Base-by-base conservation (phyloP, 2,888 invertebrate genomes). In the Drosophila suboccidentalis region DNA sequence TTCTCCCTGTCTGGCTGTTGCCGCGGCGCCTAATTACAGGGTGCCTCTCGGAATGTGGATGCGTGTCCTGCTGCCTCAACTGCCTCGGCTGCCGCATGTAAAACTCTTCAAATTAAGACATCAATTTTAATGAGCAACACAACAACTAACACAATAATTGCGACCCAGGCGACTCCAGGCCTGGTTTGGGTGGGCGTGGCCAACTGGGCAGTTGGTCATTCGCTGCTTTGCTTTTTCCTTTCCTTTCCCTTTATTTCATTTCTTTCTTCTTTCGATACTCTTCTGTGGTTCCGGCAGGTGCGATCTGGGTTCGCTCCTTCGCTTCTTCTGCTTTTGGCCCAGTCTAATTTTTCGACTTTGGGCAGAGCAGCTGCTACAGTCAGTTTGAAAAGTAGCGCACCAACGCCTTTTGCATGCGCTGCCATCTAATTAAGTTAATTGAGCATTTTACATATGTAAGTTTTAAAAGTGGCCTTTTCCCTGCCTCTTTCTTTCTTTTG, bases 11-110 rank as follows among this genome's bases (percentile, higher is more conserved):
- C 26, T 41, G 46, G 17, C 17, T 47, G 69, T 58, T 46, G 73
- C 65, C 50, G 84, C 85, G 85, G 82, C 80, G 86, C 86, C 86
- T 88, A 86, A 86, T 86, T 86, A 88, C 86, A 86, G 86, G 82
- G 83, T 86, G 83, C 65, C 70, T 71, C 61, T 62, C 39, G 53
- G 44, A 46, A 22, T 69, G 53, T 65, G 59, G 62, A 65, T 72
- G 69, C 53, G 70, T 68, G 78, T 80, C 73, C 80, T 81, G 73
- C 46, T 44, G 63, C 54, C 39, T 49, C 61, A 58, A 61, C 65
- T 47, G 59, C 57, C 55, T 54, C 41, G 57, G 62, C 71, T 46
- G 54, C 55, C 54, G 58, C 75, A 82, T 87, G 80, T 85, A 85
- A 82, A 82, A 83, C 80, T 72, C 81, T 72, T 74, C 88, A 74